Evolutionary conservation across 1,140 invertebrate species (phyloP), one percentile per base, ranked within the genome.

Genomic region (Drosophila repletoides): DNA sequence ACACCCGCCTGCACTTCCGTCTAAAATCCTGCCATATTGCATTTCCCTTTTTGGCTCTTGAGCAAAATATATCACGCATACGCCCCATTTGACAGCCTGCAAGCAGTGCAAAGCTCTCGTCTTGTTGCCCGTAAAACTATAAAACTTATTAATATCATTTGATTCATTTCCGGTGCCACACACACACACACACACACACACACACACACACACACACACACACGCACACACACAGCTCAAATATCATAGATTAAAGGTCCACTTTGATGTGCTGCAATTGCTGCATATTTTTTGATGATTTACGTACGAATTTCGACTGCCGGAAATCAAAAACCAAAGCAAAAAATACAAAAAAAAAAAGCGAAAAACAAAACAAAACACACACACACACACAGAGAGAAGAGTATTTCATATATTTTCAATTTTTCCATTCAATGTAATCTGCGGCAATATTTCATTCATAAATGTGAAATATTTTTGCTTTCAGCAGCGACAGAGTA

Each of bases 221-320:
- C n/a, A n/a, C n/a, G n/a, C n/a, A n/a, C n/a, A n/a, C n/a, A n/a
- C n/a, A n/a, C n/a, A 46, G 65, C 61, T 84, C 60, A 67, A 84
- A 84, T 84, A 60, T 81, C 63, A 68, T 24, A 49, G 24, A 64
- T 15, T 43, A 41, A 43, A 63, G 14, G 29, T 43, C 33, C 41
- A 53, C 80, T 86, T 84, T 84, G 79, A 84, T 72, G 74, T 84
- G 56, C n/a, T n/a, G n/a, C 49, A 12, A 28, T 28, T n/a, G 43
- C 26, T 15, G 34, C 14, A 24, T 29, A 31, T 43, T 79, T 72
- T 77, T n/a, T n/a, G n/a, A n/a, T n/a, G 70, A 84, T 84, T 72
- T 79, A 76, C n/a, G n/a, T n/a, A n/a, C n/a, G n/a, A n/a, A n/a
- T 76, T 72, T 67, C 31, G 48, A 74, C 28, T 51, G 29, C 19